Base-by-base conservation (phyloP, 2,888 invertebrate genomes). In the Azorinus chamasolen region DNA sequence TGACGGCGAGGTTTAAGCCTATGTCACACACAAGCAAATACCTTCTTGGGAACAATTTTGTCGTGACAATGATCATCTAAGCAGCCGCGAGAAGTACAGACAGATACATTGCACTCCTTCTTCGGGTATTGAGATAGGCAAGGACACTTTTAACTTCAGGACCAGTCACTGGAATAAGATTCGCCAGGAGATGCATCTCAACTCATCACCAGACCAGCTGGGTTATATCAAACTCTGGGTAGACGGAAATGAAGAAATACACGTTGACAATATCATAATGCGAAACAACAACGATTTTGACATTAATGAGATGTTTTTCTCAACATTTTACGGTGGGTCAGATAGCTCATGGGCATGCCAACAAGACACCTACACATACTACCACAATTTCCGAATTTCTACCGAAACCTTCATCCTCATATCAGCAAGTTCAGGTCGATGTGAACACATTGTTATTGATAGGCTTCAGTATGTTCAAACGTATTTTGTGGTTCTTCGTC, bases 1-100 rank as follows among this genome's bases (percentile, higher is more conserved):
- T 2, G 85, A 86, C 32, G 88, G 87, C 0, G 89, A 88, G 63
- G 84, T 88, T 10, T 89, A 89, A 54, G 76, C 84, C n/a, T 89
- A 89, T 61, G 79, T 87, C 18, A 80, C 86, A 2, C 74, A 83
- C 37, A 22, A 55, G 18, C 81, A 82, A 51, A 32, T 65, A 4
- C 10, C 32, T 32, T 32, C 32, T 6, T 32, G 27, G 41, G 37
- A n/a, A 4, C 1, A 25, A 20, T 53, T 51, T 37, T 61, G 61
- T 32, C 12, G 32, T 1, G 22, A 46, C 20, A 25, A 48, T 20
- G 48, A 48, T 1, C 32, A 32, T 32, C 24, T n/a, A 4, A 32
- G 32, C 10, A 32, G 32, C 32, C 32, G 10, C 10, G 32, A 32
- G 5, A 32, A 32, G 10, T 71, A 71, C 50, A 46, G 39, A 8